A percentile compares a stretch with the other conserved stretches of the same genome.
Conservation (phyloP, 2,113 vertebrate species). For the Leucopsar rothschildi region DNA sequence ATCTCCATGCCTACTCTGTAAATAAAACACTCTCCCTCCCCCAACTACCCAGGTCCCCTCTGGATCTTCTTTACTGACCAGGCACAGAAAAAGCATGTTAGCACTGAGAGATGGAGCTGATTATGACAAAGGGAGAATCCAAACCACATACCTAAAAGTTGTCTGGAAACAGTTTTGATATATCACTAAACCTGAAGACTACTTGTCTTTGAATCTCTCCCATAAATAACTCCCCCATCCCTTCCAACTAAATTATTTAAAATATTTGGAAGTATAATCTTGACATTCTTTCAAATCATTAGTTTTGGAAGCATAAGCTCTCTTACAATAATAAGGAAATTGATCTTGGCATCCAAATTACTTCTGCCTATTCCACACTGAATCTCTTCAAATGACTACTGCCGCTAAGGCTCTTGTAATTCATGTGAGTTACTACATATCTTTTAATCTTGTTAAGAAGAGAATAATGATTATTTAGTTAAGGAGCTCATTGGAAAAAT, state of each 20-base stretch:
- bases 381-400: slow-evolving; percentile 25
- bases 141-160: neutral
- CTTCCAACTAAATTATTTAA: neutral
- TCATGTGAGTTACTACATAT: slow-evolving; percentile 1
- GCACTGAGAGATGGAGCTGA: neutral
- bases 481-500: slow-evolving; percentile 43
- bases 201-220: neutral
- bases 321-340: slow-evolving; percentile 9
- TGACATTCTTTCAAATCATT: neutral
- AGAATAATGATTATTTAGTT: slow-evolving; percentile 41
- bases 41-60: fast-evolving
- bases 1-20: neutral
- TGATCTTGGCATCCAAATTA: slow-evolving; percentile 23
- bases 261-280: neutral
- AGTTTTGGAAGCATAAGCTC: neutral
- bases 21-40: neutral
- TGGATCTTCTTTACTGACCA: neutral
- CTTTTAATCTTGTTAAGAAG: slow-evolving; percentile 62
- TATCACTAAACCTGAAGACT: neutral
- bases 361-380: neutral
- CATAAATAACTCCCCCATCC: neutral
- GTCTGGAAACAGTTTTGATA: neutral
- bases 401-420: slow-evolving; percentile 30
- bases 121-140: neutral
- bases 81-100: neutral